phyloP scores from a whole-genome alignment of 2,888 invertebrate genomes.

The Cartodere bifasciata region DNA sequence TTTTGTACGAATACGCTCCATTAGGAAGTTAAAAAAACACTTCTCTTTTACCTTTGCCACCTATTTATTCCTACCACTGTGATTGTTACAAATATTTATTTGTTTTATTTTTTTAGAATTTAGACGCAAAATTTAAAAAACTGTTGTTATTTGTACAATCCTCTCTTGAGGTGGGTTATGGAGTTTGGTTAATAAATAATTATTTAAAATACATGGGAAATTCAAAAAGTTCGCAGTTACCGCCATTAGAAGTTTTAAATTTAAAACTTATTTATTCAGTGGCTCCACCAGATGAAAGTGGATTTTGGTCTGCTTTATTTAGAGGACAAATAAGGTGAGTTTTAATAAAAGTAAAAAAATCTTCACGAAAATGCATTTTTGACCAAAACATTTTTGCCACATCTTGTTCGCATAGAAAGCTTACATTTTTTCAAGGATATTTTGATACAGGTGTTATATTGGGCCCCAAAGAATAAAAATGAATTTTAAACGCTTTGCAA shows the following conservation, averaged over 20 bases:
- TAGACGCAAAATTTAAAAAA: slow-evolving; percentile 33
- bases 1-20: no score
- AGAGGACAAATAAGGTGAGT: slow-evolving; percentile 37
- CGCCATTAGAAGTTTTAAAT: slow-evolving; percentile 40
- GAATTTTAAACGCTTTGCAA: no score
- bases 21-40: slow-evolving; percentile 1
- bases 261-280: slow-evolving; percentile 47
- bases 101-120: slow-evolving; percentile 30
- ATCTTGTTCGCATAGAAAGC: no score
- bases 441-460: no score
- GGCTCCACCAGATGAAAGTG: slow-evolving; percentile 24
- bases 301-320: slow-evolving; percentile 32
- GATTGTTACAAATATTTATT: not conserved
- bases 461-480: no score
- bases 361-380: no score
- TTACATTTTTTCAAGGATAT: no score
- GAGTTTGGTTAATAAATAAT: slow-evolving; percentile 37
- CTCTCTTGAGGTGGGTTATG: slow-evolving; percentile 34
- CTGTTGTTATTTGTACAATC: slow-evolving; percentile 37
- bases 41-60: no score
- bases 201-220: slow-evolving; percentile 49
- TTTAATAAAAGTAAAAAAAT: no score
- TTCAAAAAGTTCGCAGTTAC: slow-evolving; percentile 39
- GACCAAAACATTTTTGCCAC: no score
- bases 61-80: no score